Evolutionary conservation across 2,797 vertebrate species (phyloP), one percentile per base, ranked within the genome.

Genomic region (Diplodus puntazzo): DNA sequence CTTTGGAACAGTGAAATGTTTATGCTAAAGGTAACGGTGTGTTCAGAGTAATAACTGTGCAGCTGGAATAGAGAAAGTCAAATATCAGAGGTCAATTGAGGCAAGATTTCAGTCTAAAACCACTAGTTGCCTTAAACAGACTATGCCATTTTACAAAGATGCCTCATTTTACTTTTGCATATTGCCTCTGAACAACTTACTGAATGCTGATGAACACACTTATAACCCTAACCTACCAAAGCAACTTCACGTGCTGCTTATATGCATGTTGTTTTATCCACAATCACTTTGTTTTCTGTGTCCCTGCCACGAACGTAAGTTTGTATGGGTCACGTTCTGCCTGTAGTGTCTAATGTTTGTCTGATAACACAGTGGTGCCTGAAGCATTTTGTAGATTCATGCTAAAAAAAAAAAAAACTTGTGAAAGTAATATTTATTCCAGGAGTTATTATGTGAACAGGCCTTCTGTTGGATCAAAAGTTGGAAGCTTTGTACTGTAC

Each of bases 81-180:
- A 79, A 73, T 55, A 63, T 69, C 34, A 63, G 52, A 53, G 65
- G 63, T 82, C 43, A 50, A 23, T 48, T 69, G 57, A 81, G 76
- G 69, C 73, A 64, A 52, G 52, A 61, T 67, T 73, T 85, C 30
- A 52, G 59, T 88, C 74, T 48, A 61, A 50, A 83, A 66, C 77
- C 88, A 89, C 82, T 52, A 25, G 78, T 71, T 86, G 90, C 90
- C 91, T 92, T 92, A 82, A 85, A 65, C 52, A n/a, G 53, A 82
- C 57, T 69, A 78, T 82, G 72, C 71, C 57, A 61, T 82, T 73
- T 75, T 63, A 70, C 70, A 54, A 48, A 79, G 48, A 76, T 68
- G 84, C 63, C 42, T 84, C 63, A 30, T 39, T 58, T 46, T 60
- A 45, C 27, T 68, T 79, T 18, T 71, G 43, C 34, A 23, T 46